Base-by-base conservation (phyloP, 2,797 vertebrate species). In the Acanthornis magna region DNA sequence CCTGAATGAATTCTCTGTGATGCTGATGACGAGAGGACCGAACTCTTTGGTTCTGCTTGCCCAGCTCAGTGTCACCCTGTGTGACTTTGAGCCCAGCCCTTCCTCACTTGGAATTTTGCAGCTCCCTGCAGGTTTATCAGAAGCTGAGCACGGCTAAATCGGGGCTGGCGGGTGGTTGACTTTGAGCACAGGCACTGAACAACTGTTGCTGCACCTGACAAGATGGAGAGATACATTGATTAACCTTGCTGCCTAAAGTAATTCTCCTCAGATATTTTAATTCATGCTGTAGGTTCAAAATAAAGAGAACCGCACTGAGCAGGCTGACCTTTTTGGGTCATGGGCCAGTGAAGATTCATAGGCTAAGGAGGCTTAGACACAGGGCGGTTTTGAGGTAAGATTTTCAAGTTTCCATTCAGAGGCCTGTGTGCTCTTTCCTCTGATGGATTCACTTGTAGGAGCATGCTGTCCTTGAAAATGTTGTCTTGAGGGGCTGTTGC, bases 171-270 rank as follows among this genome's bases (percentile, higher is more conserved):
- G 42, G 54, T 1, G 1, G 43, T 45, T 91, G 89, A 36, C 93
- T 94, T 90, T 90, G 93, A 93, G 75, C 57, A 6, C 36, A 19
- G 93, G n/a, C 45, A 7, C 73, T 78, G 93, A 84, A 61, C 85
- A 91, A 38, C 70, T 94, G 73, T 72, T 93, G 80, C 86, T 93
- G 88, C 45, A 4, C 77, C 58, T 82, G 91, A 55, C 84, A 67
- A 47, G 94, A 76, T 89, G 87, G 55, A 76, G 42, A 93, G 92
- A 95, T 94, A 92, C 92, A 92, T 75, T 87, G 94, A 94, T 95
- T 95, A 94, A 85, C 92, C 91, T 96, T 94, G 90, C 53, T 60
- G 74, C 2, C 1, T 57, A 5, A 17, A 57, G 45, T 30, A 23
- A 57, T 87, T 57, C 81, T 72, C 57, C 51, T 79, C 54, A 51